phyloP scores from a whole-genome alignment of 2,113 vertebrate genomes.

The Varanus salvator region DNA sequence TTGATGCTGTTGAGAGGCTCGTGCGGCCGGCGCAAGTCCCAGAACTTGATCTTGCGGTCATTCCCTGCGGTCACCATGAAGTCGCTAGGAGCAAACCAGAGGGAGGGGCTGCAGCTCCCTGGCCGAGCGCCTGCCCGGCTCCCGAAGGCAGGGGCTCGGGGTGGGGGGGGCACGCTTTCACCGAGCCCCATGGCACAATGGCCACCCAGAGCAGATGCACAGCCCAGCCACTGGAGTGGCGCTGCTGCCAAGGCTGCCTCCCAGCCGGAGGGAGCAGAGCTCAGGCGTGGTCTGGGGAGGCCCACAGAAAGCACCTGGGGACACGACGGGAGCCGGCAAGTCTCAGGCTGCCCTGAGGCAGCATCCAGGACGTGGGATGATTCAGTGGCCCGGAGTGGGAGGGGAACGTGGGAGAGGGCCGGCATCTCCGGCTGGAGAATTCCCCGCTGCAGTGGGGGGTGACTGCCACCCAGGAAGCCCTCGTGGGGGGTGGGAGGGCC shows the following conservation, averaged over 20 bases:
- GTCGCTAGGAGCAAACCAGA: slow-evolving; percentile 74
- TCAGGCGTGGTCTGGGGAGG: neutral
- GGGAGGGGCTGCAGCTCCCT: slow-evolving; percentile 42
- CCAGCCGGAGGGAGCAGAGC: neutral
- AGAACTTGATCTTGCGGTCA: slow-evolving; percentile 92
- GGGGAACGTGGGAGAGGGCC: neutral
- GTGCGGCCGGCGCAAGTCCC: slow-evolving; percentile 87
- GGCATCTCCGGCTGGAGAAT: no score
- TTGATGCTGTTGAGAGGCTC: slow-evolving; percentile 86
- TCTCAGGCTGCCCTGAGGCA: no score
- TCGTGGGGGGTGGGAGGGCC: neutral
- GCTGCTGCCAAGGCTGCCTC: neutral
- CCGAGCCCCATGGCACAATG: no score
- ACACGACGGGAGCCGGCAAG: no score
- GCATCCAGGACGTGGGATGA: no score
- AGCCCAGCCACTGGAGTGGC: no score
- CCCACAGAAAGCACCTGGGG: no score
- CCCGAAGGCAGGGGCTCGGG: no score
- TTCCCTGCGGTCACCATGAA: slow-evolving; percentile 90
- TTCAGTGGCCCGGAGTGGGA: neutral
- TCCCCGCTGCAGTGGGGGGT: no score
- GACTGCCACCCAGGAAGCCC: neutral
- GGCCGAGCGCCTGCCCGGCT: neutral
- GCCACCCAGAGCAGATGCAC: neutral
- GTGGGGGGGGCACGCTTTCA: no score